Conservation (phyloP, 2,797 vertebrate species). For the Myotis daubentonii region DNA sequence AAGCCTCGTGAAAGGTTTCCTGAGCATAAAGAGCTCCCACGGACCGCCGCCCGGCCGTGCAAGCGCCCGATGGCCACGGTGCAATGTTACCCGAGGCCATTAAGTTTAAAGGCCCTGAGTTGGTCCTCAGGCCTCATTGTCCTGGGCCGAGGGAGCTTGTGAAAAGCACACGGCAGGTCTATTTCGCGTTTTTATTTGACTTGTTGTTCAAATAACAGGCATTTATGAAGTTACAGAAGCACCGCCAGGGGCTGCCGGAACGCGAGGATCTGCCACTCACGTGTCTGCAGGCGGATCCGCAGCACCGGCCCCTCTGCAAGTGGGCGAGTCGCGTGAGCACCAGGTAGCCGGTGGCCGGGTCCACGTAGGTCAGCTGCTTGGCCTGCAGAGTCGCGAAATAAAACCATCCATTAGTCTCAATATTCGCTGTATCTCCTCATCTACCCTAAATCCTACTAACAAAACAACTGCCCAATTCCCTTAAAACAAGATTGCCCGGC, state of each 20-base stretch:
- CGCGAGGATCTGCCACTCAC: slow-evolving; percentile 85
- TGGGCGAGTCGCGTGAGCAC: slow-evolving; percentile 89
- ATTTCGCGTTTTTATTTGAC: slow-evolving; percentile 71
- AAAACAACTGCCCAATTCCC: slow-evolving; percentile 9
- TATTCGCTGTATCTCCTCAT: slow-evolving; percentile 35
- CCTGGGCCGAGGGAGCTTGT: slow-evolving; percentile 68
- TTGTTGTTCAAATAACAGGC: slow-evolving; percentile 69
- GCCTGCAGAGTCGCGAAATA: slow-evolving; percentile 81
- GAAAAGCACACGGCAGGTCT: slow-evolving; percentile 54
- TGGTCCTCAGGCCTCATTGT: slow-evolving; percentile 64
- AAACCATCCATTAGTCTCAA: slow-evolving; percentile 44
- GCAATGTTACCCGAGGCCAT: slow-evolving; percentile 67
- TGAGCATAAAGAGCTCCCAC: slow-evolving; percentile 55
- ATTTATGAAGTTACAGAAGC: slow-evolving; percentile 66
- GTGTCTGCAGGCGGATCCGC: slow-evolving; percentile 90
- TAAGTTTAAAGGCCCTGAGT: slow-evolving; percentile 73
- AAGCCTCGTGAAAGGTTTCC: slow-evolving; percentile 65
- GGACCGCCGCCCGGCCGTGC: slow-evolving; percentile 38
- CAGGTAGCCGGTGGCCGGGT: slow-evolving; percentile 87
- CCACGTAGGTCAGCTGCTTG: slow-evolving; percentile 88
- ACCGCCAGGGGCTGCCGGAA: neutral
- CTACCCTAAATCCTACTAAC: slow-evolving; percentile 43
- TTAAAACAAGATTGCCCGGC: neutral
- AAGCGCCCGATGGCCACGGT: slow-evolving; percentile 52
- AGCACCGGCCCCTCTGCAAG: slow-evolving; percentile 89